These are phyloP conservation scores for Seira sanloemensis DNA, from an alignment of 2,888 invertebrate genomes.

Conservation along the genomic window DNA sequence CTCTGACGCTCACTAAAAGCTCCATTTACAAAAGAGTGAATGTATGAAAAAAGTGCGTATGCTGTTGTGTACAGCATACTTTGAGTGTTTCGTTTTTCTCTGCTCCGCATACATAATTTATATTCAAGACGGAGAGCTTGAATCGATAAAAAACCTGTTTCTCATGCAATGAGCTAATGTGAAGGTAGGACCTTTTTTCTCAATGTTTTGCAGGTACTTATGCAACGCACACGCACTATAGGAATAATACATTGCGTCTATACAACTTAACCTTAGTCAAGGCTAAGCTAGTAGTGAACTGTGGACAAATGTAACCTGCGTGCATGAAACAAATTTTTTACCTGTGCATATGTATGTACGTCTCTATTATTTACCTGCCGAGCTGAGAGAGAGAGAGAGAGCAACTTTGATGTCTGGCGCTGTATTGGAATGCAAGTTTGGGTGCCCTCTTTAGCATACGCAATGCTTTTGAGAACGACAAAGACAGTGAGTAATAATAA, in stretches of 20 bases:
- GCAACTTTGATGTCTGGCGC: neutral
- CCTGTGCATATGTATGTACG: constrained; percentile 12
- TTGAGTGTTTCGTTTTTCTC: neutral
- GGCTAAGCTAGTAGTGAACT: constrained; percentile 57
- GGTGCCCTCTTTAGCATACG: neutral
- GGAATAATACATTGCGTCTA: constrained; percentile 15
- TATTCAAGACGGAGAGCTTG: neutral
- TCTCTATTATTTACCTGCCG: neutral
- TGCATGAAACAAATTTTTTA: neutral
- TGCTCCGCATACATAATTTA: neutral
- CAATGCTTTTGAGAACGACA: neutral
- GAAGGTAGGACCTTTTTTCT: constrained; percentile 18
- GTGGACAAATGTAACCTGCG: constrained; percentile 30
- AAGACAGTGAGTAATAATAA: neutral
- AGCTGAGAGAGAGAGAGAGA: neutral
- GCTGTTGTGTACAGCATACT: neutral
- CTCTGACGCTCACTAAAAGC: neutral
- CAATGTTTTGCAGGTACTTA: constrained; percentile 44
- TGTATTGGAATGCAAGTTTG: neutral
- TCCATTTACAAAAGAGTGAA: neutral
- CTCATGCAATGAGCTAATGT: neutral
- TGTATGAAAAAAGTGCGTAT: constrained; percentile 16
- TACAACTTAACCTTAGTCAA: constrained; percentile 71
- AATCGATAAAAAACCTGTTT: neutral
- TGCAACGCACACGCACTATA: constrained; percentile 37